Conservation (phyloP, 2,797 vertebrate species). For the Eulemur rubriventer region DNA sequence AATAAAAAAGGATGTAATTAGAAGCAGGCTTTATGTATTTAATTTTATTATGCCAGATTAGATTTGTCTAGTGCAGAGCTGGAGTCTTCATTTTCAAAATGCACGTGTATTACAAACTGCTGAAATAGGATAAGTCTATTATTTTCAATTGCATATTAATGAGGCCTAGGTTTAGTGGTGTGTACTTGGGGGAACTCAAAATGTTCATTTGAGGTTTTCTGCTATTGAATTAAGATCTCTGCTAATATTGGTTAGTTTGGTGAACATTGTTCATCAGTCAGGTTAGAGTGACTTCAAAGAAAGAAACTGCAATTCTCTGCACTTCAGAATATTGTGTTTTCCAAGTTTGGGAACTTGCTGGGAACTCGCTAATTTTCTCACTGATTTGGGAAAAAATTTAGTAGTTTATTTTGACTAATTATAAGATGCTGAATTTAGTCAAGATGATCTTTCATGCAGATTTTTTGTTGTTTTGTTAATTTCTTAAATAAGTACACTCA, state of each 20-base stretch:
- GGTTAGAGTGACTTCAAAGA: neutral
- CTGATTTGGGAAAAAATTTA: neutral
- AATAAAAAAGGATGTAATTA: neutral
- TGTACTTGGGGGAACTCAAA: neutral
- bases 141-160: neutral
- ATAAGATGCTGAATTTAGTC: neutral
- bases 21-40: neutral
- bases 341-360: neutral
- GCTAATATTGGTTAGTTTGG: neutral
- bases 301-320: neutral
- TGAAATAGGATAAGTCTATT: neutral
- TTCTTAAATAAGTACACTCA: neutral
- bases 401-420: neutral
- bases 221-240: neutral
- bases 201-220: neutral
- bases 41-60: neutral
- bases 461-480: neutral
- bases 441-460: neutral
- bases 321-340: neutral
- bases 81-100: neutral
- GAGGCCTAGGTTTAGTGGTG: neutral
- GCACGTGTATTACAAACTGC: neutral
- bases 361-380: neutral
- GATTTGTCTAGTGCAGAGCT: neutral
- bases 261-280: neutral